phyloP scores from a whole-genome alignment of 1,140 invertebrate species.

The Temnothorax longispinosus region DNA sequence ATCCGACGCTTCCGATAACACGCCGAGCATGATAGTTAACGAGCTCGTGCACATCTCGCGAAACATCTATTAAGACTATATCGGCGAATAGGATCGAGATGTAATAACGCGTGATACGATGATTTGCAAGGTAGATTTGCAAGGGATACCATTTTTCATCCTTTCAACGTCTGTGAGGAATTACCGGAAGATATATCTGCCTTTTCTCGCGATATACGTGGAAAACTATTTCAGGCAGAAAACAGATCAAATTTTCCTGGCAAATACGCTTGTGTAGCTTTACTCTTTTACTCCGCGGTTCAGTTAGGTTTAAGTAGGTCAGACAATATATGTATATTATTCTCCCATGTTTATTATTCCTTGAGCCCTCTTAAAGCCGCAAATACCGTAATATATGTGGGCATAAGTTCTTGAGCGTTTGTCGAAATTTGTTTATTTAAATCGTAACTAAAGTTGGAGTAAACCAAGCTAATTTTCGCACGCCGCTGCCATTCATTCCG shows the following conservation, averaged over 20 bases:
- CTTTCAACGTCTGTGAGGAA: constrained; percentile 17
- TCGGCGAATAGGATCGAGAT: constrained; percentile 8
- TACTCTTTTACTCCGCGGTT: background rate
- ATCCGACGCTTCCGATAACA: constrained; percentile 15
- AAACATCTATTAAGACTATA: constrained; percentile 25
- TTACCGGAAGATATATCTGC: constrained; percentile 27
- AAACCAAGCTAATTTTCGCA: background rate
- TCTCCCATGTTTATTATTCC: background rate
- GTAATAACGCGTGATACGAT: constrained; percentile 35
- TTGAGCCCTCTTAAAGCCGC: background rate
- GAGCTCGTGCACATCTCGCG: constrained; percentile 3
- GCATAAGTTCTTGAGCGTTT: background rate
- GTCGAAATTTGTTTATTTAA: background rate
- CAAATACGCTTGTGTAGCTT: background rate
- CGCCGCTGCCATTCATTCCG: background rate
- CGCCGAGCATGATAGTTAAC: background rate
- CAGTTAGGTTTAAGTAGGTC: background rate
- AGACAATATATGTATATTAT: background rate
- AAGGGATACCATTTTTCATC: constrained; percentile 19
- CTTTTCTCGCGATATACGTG: background rate
- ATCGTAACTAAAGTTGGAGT: background rate
- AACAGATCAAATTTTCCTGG: constrained; percentile 5
- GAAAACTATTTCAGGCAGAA: background rate
- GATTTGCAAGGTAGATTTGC: constrained; percentile 40
- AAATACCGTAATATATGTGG: background rate